Percentiles rank a stretch among this genome's conserved stretches.
Conservation (phyloP, 37 sponge, comb jelly and placozoan species). For the Aplysina aerophoba region DNA sequence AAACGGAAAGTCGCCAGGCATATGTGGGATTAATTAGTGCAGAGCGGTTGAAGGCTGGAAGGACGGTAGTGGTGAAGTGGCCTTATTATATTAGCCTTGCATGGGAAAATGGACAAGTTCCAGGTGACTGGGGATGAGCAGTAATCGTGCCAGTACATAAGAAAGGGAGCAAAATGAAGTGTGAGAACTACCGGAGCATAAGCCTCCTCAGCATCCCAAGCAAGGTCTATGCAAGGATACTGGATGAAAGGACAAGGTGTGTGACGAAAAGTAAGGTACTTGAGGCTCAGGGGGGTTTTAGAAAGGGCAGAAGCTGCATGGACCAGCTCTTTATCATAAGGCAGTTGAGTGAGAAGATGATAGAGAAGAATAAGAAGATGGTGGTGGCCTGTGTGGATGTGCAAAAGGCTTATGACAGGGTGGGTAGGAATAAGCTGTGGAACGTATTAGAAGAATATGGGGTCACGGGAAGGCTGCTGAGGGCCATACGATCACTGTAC, state of each 20-base stretch:
- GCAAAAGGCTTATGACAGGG: too few relatives aligned
- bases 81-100: neutral
- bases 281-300: neutral
- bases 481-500: neutral
- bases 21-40: neutral
- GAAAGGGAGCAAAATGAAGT: neutral
- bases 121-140: neutral
- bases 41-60: neutral
- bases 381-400: neutral
- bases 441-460: neutral
- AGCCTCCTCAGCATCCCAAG: neutral
- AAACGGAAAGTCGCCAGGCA: neutral
- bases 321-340: neutral
- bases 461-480: neutral
- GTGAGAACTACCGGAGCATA: neutral
- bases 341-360: neutral
- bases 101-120: neutral
- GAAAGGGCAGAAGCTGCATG: neutral
- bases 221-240: neutral
- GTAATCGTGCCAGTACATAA: neutral
- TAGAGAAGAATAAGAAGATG: neutral
- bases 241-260: neutral
- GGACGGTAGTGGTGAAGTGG: neutral
- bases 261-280: neutral
- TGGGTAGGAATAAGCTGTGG: too few relatives aligned